These are phyloP conservation scores for Chaunax sp. DNA, from an alignment of 2,797 vertebrate species.

Conservation along the genomic window DNA sequence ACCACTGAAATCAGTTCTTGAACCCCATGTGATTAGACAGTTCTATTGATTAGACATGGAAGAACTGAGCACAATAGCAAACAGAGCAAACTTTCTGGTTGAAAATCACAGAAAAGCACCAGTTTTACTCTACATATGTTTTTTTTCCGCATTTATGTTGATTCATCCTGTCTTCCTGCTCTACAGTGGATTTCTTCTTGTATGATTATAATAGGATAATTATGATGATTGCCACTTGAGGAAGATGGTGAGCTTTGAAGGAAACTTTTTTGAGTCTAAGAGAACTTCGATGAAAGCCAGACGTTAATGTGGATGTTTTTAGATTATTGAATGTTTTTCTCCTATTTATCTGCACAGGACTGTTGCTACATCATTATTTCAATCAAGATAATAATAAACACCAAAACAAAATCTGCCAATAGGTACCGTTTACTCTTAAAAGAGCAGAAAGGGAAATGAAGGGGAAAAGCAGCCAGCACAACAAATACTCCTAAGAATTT, in stretches of 20 bases:
- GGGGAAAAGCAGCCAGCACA: neutral
- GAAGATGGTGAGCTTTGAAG: conserved; percentile 15
- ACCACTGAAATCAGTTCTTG: conserved; percentile 18
- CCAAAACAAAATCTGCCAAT: neutral
- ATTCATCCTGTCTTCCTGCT: conserved; percentile 25
- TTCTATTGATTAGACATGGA: conserved; percentile 31
- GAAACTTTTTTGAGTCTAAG: conserved; percentile 11
- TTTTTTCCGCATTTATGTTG: conserved; percentile 30
- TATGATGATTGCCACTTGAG: conserved; percentile 19
- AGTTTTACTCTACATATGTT: conserved; percentile 17
- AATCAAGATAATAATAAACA: conserved; percentile 2
- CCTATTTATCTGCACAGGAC: conserved; percentile 9
- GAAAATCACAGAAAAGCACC: conserved; percentile 13
- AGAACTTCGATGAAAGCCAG: conserved; percentile 35
- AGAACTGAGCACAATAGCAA: conserved; percentile 7
- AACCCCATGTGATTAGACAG: conserved; percentile 13
- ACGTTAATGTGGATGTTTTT: conserved; percentile 18
- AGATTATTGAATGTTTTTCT: conserved; percentile 12
- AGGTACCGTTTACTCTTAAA: too few species aligned
- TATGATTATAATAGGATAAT: conserved; percentile 24
- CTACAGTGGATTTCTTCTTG: conserved; percentile 6
- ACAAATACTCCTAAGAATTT: too few species aligned
- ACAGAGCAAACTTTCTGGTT: conserved; percentile 7
- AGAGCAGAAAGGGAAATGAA: neutral
- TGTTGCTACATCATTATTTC: conserved; percentile 12